Percentiles rank a stretch among this genome's conserved stretches.
phyloP scores from a whole-genome alignment of 2,113 vertebrate species.

The Paratilapia polleni region DNA sequence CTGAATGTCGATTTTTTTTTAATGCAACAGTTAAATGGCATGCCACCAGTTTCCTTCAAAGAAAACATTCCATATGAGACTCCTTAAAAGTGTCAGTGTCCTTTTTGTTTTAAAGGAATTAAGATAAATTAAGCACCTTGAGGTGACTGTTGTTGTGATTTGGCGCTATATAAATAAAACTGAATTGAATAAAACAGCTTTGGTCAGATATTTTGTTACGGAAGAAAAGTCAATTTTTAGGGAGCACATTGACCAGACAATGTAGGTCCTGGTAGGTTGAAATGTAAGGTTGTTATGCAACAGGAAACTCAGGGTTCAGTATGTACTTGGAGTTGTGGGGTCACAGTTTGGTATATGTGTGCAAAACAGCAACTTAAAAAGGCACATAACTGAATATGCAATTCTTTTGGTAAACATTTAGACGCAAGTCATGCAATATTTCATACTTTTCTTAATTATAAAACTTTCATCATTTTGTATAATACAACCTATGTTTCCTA shows the following conservation, averaged over 20 bases:
- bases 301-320: not conserved
- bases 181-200: not conserved
- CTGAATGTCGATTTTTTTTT: not conserved
- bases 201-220: not conserved
- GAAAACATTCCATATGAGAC: not conserved
- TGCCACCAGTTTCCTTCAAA: not conserved
- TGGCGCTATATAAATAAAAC: too few species aligned
- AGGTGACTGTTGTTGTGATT: too few species aligned
- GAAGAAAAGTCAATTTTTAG: not conserved
- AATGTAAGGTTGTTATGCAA: not conserved
- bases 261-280: not conserved
- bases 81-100: not conserved
- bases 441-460: not conserved
- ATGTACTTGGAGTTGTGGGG: not conserved
- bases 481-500: not conserved
- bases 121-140: too few species aligned
- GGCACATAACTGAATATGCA: too few species aligned
- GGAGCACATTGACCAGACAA: not conserved
- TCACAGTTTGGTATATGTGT: not conserved
- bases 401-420: too few species aligned
- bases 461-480: not conserved
- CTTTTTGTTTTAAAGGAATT: not conserved
- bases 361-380: too few species aligned
- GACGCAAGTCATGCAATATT: not conserved
- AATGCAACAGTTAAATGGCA: not conserved